Percentiles rank a stretch among this genome's conserved stretches.
Conservation (phyloP, 2,113 vertebrate species). For the Pleuronectes platessa region DNA sequence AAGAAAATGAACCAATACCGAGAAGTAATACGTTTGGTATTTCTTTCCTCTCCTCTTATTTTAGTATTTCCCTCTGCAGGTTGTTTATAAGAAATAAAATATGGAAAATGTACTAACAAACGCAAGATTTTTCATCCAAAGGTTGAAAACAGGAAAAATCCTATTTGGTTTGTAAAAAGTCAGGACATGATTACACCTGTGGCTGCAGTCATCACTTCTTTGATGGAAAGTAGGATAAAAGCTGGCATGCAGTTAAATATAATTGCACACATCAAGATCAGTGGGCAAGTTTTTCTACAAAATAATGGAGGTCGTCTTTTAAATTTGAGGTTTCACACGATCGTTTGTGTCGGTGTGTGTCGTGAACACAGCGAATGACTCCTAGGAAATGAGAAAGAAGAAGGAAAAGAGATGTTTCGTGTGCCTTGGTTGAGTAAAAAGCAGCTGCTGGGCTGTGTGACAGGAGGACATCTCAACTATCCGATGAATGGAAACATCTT, state of each 20-base stretch:
- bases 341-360: slow-evolving; percentile 9
- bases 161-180: slow-evolving; percentile 37
- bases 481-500: slow-evolving; percentile 7
- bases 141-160: slow-evolving; percentile 50
- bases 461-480: slow-evolving; percentile 48
- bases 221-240: slow-evolving; percentile 40
- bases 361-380: slow-evolving; percentile 15
- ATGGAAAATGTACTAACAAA: slow-evolving; percentile 30
- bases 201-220: slow-evolving; percentile 45
- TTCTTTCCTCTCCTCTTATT: too few species aligned
- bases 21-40: neutral
- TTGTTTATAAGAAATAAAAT: neutral
- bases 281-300: slow-evolving; percentile 42
- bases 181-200: slow-evolving; percentile 59
- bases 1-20: slow-evolving; percentile 20
- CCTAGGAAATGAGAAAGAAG: neutral
- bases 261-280: slow-evolving; percentile 74
- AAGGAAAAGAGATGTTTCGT: slow-evolving; percentile 18
- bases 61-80: neutral
- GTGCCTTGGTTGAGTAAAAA: slow-evolving; percentile 40
- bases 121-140: slow-evolving; percentile 28
- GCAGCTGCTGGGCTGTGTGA: slow-evolving; percentile 48
- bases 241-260: slow-evolving; percentile 71
- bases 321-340: slow-evolving; percentile 27
- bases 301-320: slow-evolving; percentile 33